Conservation (phyloP, 2,797 vertebrate species). For the Zenarchopterus dispar region DNA sequence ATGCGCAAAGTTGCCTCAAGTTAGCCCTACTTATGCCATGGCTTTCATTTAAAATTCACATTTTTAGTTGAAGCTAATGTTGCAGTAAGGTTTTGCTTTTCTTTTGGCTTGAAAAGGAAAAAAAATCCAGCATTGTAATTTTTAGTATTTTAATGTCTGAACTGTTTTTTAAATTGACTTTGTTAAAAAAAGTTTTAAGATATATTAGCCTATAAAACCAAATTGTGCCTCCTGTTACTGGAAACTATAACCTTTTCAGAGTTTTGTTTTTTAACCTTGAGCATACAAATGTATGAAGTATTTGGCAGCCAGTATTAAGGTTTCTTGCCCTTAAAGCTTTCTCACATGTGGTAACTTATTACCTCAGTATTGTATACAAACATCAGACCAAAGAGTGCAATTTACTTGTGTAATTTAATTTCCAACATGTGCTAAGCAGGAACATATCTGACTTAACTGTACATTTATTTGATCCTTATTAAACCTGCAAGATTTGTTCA, state of each 20-base stretch:
- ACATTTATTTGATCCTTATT: constrained; percentile 34
- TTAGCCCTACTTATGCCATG: neutral
- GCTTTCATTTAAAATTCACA: neutral
- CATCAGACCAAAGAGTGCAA: constrained; percentile 52
- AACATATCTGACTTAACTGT: constrained; percentile 4
- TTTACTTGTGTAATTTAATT: constrained; percentile 14
- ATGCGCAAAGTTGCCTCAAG: constrained; percentile 22
- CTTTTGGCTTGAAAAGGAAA: neutral
- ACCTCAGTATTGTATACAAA: constrained; percentile 53
- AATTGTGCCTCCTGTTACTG: constrained; percentile 43
- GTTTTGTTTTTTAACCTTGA: constrained; percentile 32
- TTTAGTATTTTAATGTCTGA: neutral
- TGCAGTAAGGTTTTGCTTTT: neutral
- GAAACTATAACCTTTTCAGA: constrained; percentile 12
- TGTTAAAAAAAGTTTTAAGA: neutral
- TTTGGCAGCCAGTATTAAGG: constrained; percentile 3
- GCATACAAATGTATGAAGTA: constrained; percentile 14
- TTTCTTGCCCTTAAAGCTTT: constrained; percentile 10
- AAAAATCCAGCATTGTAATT: neutral
- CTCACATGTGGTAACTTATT: constrained; percentile 29
- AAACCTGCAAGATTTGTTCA: constrained; percentile 30
- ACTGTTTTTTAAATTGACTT: neutral
- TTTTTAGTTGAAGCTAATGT: neutral
- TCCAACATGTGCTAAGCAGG: constrained; percentile 35
- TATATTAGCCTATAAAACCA: constrained; percentile 12